Conservation (phyloP, 2,797 vertebrate genomes). For the Eupleurogrammus muticus region DNA sequence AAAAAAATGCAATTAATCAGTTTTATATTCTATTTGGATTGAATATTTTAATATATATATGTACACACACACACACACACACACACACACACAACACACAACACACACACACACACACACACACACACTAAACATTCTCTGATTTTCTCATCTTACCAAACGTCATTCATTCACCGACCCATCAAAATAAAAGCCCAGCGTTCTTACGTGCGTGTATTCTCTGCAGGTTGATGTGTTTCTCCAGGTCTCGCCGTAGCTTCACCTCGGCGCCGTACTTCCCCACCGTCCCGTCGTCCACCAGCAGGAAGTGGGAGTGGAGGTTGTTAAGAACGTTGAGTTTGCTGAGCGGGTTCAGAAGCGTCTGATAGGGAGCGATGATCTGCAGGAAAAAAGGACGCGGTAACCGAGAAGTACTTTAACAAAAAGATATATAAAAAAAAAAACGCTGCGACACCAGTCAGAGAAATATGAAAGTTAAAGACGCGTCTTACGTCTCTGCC, state of each 20-base stretch:
- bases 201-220: slow-evolving; percentile 96
- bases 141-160: too few species aligned
- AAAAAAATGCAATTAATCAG: too few species aligned
- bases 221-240: slow-evolving; percentile 98
- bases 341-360: slow-evolving; percentile 96
- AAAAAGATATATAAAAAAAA: too few species aligned
- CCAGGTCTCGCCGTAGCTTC: slow-evolving; percentile 92
- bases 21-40: too few species aligned
- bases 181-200: too few species aligned
- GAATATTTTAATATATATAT: too few species aligned
- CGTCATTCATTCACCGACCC: too few species aligned
- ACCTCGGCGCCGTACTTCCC: slow-evolving; percentile 97
- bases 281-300: slow-evolving; percentile 98
- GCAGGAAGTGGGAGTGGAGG: slow-evolving; percentile 97
- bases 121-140: too few species aligned
- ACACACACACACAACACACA: too few species aligned
- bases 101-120: too few species aligned
- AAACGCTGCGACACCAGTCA: too few species aligned
- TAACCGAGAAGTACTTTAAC: not conserved
- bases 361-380: slow-evolving; percentile 97
- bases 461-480: not conserved
- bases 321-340: slow-evolving; percentile 98
- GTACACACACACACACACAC: too few species aligned
- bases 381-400: slow-evolving; percentile 55
- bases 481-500: slow-evolving; percentile 94